Evolutionary conservation across 2,797 vertebrate genomes (phyloP), one percentile per base, ranked within the genome.

Genomic region (Neosilurus hyrtlii): DNA sequence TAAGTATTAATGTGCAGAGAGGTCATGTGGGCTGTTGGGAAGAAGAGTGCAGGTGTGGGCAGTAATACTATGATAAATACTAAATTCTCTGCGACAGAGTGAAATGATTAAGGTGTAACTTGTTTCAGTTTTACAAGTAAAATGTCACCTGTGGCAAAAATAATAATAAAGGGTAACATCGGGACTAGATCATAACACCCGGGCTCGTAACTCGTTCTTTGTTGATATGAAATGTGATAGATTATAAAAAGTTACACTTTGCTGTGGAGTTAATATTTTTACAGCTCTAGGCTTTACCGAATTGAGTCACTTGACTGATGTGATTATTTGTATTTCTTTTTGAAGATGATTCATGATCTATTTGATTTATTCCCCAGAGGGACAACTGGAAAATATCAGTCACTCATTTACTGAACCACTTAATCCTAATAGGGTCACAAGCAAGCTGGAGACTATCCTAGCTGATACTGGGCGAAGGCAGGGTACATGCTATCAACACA

Each of bases 1-100:
- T n/a, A n/a, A 73, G 8, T 81, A 56, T 24, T 82, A 52, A 72
- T 51, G 15, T 63, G 80, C 54, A 59, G 37, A 62, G 37, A 73
- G 70, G 59, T 49, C 59, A 51, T 73, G 57, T n/a, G n/a, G 11
- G 18, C 18, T 20, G 51, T 26, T 75, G 43, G 61, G 51, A 54
- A 66, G 52, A 66, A 66, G 54, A 43, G 35, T 43, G 74, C 35
- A 61, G 57, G 56, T 62, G 56, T 15, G 22, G 56, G 12, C 56
- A 61, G 74, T 62, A 43, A 62, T 10, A 61, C 43, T 10, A 61
- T 61, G 30, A 75, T 61, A 14, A 56, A 43, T 12, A 20, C 73
- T 37, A n/a, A 61, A 76, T 76, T 61, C 20, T n/a, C 20, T n/a
- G 54, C 11, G 59, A 61, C 30, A 43, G 57, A 61, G 35, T n/a